These are phyloP conservation scores for Escarpia spicata DNA, from an alignment of 2,888 invertebrate species.

Conservation along the genomic window DNA sequence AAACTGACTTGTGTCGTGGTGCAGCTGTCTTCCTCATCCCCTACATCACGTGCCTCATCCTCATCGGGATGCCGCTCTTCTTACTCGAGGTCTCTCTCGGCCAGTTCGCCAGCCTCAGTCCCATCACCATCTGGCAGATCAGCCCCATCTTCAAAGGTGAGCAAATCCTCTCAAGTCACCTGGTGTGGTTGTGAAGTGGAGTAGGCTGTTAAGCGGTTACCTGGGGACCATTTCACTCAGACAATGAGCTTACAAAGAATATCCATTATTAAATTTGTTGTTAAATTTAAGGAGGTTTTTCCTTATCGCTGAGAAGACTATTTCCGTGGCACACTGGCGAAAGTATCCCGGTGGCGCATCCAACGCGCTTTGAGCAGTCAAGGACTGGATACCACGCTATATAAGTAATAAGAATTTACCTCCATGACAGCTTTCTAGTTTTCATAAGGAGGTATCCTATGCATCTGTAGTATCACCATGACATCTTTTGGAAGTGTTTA, in stretches of 20 bases:
- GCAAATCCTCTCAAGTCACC: not conserved
- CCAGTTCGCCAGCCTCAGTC: slow-evolving; percentile 72
- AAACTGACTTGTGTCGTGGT: not conserved
- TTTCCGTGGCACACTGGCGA: no score
- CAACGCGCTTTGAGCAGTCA: not conserved
- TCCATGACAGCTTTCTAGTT: not conserved
- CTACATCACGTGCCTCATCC: slow-evolving; percentile 71
- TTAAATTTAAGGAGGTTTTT: no score
- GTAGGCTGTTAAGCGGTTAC: no score
- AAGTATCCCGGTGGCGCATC: no score
- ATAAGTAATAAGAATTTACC: not conserved
- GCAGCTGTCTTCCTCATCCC: slow-evolving; percentile 76
- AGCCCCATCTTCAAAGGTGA: slow-evolving; percentile 71
- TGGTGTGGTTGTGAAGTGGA: no score
- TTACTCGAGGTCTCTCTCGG: slow-evolving; percentile 73
- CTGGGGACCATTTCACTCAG: no score
- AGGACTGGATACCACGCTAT: not conserved
- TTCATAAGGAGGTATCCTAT: no score
- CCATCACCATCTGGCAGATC: slow-evolving; percentile 72
- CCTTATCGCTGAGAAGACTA: no score
- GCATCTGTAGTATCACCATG: no score
- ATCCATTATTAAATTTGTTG: no score
- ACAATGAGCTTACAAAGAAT: no score
- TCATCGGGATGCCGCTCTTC: slow-evolving; percentile 73
- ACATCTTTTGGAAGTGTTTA: not conserved